phyloP scores from a whole-genome alignment of 2,888 invertebrate species.

The Nephrocerus scutellatus region DNA sequence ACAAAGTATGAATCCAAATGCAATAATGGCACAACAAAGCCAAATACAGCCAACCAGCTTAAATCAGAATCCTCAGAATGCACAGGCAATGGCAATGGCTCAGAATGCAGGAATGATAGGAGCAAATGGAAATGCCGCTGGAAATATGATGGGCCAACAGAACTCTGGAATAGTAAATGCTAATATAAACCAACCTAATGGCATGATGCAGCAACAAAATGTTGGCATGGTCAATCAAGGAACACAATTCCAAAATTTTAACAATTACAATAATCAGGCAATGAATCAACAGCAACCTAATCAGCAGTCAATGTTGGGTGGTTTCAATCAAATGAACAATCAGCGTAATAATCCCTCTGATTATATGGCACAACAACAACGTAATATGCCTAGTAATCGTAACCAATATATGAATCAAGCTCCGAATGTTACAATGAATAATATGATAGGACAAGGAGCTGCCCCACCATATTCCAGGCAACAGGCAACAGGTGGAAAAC shows the following conservation, averaged over 20 bases:
- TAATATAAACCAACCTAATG: conserved; percentile 23
- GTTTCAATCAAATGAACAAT: conserved; percentile 45
- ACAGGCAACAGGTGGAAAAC: conserved; percentile 40
- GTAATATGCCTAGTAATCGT: conserved; percentile 40
- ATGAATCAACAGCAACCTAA: conserved; percentile 39
- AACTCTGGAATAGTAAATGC: conserved; percentile 34
- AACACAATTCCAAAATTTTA: conserved; percentile 57
- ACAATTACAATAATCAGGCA: conserved; percentile 46
- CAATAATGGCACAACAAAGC: conserved; percentile 25
- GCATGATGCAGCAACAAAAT: conserved; percentile 40
- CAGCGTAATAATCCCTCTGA: conserved; percentile 43
- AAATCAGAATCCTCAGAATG: conserved; percentile 31
- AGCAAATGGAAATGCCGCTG: conserved; percentile 22
- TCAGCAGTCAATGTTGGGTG: conserved; percentile 43
- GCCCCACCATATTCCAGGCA: conserved; percentile 72
- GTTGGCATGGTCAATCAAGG: conserved; percentile 44
- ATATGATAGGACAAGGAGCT: conserved; percentile 53
- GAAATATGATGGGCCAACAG: conserved; percentile 27
- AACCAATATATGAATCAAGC: conserved; percentile 54
- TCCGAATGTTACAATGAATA: conserved; percentile 79
- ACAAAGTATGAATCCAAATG: conserved; percentile 29
- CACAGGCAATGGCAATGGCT: conserved; percentile 32
- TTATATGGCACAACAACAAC: conserved; percentile 38
- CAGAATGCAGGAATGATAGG: conserved; percentile 39
- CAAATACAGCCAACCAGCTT: conserved; percentile 27